Evolutionary conservation across 1,140 invertebrate genomes (phyloP).

Genomic region (Rhysida immarginata): DNA sequence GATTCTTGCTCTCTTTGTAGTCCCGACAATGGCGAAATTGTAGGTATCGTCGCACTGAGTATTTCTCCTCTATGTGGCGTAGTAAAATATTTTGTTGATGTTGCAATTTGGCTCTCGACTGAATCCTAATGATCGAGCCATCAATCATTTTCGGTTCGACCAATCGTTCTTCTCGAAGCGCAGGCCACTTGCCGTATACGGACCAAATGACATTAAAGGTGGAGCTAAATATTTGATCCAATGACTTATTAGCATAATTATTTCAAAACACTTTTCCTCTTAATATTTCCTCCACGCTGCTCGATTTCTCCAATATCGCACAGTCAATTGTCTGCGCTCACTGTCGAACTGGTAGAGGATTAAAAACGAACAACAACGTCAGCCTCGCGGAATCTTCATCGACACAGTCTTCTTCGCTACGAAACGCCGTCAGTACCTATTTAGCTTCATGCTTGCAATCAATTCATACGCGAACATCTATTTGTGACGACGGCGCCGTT

Average conservation of each 20-base stretch:
- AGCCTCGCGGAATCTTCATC: too few species aligned
- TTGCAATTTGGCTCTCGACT: conserved; percentile 4
- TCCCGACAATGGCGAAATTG: not conserved
- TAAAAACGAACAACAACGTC: too few species aligned
- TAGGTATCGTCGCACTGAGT: not conserved
- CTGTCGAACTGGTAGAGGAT: too few species aligned
- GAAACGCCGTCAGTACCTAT: too few species aligned
- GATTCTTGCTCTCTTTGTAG: not conserved
- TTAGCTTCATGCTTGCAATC: too few species aligned
- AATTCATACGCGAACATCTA: too few species aligned
- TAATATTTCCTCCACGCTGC: too few species aligned
- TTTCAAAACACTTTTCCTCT: too few species aligned
- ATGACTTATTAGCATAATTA: conserved; percentile 3
- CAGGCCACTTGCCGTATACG: not conserved
- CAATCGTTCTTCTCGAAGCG: not conserved
- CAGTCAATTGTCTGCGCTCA: too few species aligned
- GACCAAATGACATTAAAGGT: conserved; percentile 1
- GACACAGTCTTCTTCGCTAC: too few species aligned
- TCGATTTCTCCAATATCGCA: too few species aligned
- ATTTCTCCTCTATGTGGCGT: conserved; percentile 3
- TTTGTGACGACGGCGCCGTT: too few species aligned
- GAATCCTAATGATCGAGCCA: not conserved
- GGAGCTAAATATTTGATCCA: conserved; percentile 2
- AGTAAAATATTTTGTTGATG: conserved; percentile 9
- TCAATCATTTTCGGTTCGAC: not conserved